phyloP scores from a whole-genome alignment of 2,888 invertebrate genomes.

The Lycocerus yunnanus region DNA sequence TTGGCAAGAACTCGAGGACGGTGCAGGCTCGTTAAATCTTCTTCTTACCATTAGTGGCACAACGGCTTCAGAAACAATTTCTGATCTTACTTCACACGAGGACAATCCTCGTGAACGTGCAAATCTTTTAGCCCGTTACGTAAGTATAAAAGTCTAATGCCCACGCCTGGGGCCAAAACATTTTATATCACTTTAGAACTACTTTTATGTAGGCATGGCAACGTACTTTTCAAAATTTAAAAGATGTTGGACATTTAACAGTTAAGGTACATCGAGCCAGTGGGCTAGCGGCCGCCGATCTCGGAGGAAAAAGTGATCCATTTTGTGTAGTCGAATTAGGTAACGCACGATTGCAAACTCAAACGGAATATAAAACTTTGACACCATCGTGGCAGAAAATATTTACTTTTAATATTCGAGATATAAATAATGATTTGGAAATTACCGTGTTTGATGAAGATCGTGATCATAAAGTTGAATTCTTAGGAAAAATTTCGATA shows the following conservation, averaged over 20 bases:
- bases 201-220: slow-evolving; percentile 63
- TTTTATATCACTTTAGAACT: neutral
- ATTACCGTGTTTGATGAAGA: slow-evolving; percentile 98
- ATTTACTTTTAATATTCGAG: slow-evolving; percentile 96
- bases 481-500: slow-evolving; percentile 82
- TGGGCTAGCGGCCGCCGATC: slow-evolving; percentile 92
- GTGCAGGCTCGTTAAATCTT: slow-evolving; percentile 82
- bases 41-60: slow-evolving; percentile 95
- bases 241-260: slow-evolving; percentile 92
- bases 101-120: slow-evolving; percentile 76
- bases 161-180: too few species aligned
- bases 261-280: slow-evolving; percentile 87
- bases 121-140: slow-evolving; percentile 68
- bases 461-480: slow-evolving; percentile 96
- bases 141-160: slow-evolving; percentile 58
- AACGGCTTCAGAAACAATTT: slow-evolving; percentile 89
- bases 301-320: slow-evolving; percentile 98
- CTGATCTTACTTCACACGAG: slow-evolving; percentile 84
- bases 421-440: slow-evolving; percentile 92
- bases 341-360: slow-evolving; percentile 93
- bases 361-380: slow-evolving; percentile 97
- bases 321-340: slow-evolving; percentile 96
- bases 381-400: slow-evolving; percentile 98
- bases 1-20: slow-evolving; percentile 89
- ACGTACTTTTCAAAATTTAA: slow-evolving; percentile 71